phyloP scores from a whole-genome alignment of 2,888 invertebrate genomes.

The Hermaeophaga mercurialis region DNA sequence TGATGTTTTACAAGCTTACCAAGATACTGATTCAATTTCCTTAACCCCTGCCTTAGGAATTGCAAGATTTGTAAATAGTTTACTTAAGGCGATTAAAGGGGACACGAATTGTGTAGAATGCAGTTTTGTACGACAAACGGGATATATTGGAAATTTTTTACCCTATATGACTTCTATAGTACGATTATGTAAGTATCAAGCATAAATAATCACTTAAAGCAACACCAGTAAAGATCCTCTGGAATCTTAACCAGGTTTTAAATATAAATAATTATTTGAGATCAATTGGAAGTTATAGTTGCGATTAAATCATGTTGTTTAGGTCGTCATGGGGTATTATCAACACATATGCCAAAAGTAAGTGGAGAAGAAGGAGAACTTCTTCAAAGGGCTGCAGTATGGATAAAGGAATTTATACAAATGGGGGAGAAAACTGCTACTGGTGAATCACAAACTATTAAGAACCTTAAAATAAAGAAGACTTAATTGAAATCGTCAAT shows the following conservation, averaged over 20 bases:
- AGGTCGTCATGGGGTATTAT: conserved; percentile 50
- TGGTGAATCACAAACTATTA: conserved; percentile 38
- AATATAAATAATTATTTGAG: too few relatives aligned
- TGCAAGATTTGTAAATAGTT: conserved; percentile 49
- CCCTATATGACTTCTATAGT: conserved; percentile 54
- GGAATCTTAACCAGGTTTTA: too few relatives aligned
- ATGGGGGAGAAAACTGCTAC: conserved; percentile 49
- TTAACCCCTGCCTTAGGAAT: conserved; percentile 49
- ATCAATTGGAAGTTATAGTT: too few relatives aligned
- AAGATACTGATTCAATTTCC: conserved; percentile 43
- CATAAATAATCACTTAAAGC: too few relatives aligned
- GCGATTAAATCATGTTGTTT: too few relatives aligned
- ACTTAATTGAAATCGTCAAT: too few relatives aligned
- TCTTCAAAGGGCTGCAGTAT: conserved; percentile 46
- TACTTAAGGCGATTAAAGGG: conserved; percentile 49
- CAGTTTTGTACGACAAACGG: conserved; percentile 53
- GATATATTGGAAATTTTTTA: conserved; percentile 51
- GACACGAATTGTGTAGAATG: conserved; percentile 50
- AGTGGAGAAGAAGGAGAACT: conserved; percentile 47
- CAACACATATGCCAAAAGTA: conserved; percentile 52
- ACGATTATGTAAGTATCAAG: conserved; percentile 47
- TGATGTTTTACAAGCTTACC: conserved; percentile 45
- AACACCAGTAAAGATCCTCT: too few relatives aligned
- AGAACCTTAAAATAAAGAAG: not conserved
- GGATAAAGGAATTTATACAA: conserved; percentile 47